Evolutionary conservation across 2,113 vertebrate species (phyloP).

Genomic region (Vanacampus margaritifer): DNA sequence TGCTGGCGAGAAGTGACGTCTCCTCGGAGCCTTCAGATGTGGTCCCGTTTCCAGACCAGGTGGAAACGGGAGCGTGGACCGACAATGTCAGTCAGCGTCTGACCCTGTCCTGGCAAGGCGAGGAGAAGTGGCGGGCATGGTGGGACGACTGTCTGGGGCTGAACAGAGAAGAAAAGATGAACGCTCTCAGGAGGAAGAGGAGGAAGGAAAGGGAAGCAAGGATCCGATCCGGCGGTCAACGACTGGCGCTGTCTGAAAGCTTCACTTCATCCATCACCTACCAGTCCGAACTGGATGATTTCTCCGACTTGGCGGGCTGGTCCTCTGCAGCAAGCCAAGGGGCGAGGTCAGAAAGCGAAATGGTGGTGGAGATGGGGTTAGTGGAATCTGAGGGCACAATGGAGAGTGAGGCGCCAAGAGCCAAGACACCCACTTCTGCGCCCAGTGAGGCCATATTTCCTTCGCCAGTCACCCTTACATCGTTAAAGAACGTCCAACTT

Average conservation of each 20-base stretch:
- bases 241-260: slow-evolving; percentile 65
- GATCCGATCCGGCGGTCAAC: slow-evolving; percentile 1
- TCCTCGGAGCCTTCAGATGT: background rate
- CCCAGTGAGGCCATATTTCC: background rate
- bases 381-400: background rate
- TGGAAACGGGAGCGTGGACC: slow-evolving; percentile 28
- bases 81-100: slow-evolving; percentile 77
- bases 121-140: slow-evolving; percentile 65
- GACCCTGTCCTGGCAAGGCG: slow-evolving; percentile 73
- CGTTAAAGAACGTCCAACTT: background rate
- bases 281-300: slow-evolving; percentile 50
- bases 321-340: slow-evolving; percentile 26
- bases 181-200: slow-evolving; percentile 66
- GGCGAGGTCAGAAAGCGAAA: slow-evolving; percentile 32
- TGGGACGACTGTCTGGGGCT: slow-evolving; percentile 72
- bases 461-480: background rate
- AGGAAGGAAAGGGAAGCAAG: slow-evolving; percentile 56
- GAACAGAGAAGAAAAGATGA: slow-evolving; percentile 27
- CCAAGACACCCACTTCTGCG: accelerated
- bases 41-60: slow-evolving; percentile 5
- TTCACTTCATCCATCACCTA: slow-evolving; percentile 77
- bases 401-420: background rate
- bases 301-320: slow-evolving; percentile 20
- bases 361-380: accelerated
- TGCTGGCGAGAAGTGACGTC: slow-evolving; percentile 48